Evolutionary conservation across 2,888 invertebrate genomes (phyloP).

Genomic region (Heliconius charithonia): DNA sequence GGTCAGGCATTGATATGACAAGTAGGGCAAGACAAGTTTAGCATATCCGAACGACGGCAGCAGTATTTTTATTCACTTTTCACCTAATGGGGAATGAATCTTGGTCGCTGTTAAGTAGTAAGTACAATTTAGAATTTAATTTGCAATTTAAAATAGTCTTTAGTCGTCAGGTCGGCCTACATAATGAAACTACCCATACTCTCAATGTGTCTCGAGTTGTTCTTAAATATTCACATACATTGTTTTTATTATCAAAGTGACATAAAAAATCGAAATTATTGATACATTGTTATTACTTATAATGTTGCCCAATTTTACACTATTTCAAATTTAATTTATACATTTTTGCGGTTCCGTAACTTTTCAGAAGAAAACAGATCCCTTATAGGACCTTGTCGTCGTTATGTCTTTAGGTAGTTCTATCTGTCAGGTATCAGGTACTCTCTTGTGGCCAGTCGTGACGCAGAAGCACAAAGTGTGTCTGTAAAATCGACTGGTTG

Average conservation of each 20-base stretch:
- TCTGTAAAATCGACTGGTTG: no score
- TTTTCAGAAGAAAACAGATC: background rate
- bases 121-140: constrained; percentile 43
- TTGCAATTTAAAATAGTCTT: constrained; percentile 41
- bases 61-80: constrained; percentile 48
- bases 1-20: constrained; percentile 49
- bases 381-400: background rate
- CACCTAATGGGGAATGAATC: constrained; percentile 46
- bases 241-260: background rate
- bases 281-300: background rate
- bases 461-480: no score
- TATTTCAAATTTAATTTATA: background rate
- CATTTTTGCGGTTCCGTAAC: background rate
- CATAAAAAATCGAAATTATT: background rate
- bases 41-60: constrained; percentile 45
- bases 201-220: background rate
- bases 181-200: constrained; percentile 24
- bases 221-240: background rate
- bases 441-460: no score
- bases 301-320: background rate
- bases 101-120: constrained; percentile 38
- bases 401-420: no score
- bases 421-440: no score
- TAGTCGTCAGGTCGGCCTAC: constrained; percentile 41
- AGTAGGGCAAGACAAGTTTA: constrained; percentile 49